Evolutionary conservation across 2,113 vertebrate genomes (phyloP).

Genomic region (Pyxicephalus adspersus): DNA sequence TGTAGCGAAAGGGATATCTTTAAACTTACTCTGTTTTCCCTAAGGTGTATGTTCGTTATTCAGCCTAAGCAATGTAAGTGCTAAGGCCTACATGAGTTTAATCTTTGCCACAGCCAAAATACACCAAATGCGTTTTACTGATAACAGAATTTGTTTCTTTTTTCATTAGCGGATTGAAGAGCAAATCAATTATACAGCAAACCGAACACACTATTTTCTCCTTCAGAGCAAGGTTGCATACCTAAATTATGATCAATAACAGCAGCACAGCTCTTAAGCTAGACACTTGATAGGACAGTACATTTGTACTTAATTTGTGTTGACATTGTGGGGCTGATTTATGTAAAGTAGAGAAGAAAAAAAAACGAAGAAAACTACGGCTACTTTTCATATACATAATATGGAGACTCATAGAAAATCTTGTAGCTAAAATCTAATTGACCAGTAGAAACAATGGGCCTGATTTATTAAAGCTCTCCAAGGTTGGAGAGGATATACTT

Average conservation of each 20-base stretch:
- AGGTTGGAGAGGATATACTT: no score
- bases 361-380: no score
- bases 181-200: slow-evolving; percentile 16
- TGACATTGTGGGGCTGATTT: no score
- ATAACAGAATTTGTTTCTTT: slow-evolving; percentile 39
- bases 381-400: no score
- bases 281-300: not conserved
- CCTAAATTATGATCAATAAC: slow-evolving; percentile 30
- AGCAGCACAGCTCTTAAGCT: not conserved
- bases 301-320: not conserved
- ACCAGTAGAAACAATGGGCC: no score
- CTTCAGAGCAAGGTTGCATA: slow-evolving; percentile 4
- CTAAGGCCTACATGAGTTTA: slow-evolving; percentile 2
- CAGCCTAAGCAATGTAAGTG: slow-evolving; percentile 27
- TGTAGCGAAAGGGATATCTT: slow-evolving; percentile 13
- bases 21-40: not conserved
- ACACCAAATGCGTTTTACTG: slow-evolving; percentile 25
- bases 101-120: slow-evolving; percentile 1
- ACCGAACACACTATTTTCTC: slow-evolving; percentile 4
- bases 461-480: no score
- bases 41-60: not conserved
- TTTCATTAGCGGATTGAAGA: slow-evolving; percentile 43
- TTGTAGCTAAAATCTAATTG: no score
- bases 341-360: no score
- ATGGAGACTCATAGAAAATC: no score